Percentiles rank a stretch among this genome's conserved stretches.
phyloP scores from a whole-genome alignment of 2,888 invertebrate genomes.

The Melinaea marsaeus region DNA sequence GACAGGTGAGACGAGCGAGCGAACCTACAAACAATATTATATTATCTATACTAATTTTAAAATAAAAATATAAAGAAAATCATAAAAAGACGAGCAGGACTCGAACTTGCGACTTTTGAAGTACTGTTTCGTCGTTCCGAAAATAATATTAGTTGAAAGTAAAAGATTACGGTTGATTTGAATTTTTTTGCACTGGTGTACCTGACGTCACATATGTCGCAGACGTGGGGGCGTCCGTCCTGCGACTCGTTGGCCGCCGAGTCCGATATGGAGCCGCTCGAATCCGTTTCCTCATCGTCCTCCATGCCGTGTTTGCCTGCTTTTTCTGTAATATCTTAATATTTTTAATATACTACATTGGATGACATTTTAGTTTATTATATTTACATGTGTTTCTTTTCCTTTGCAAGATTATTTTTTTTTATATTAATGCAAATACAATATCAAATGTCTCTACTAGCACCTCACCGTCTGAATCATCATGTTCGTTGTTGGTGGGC shows the following conservation, averaged over 20 bases:
- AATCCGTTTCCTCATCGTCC: constrained; percentile 72
- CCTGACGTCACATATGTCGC: constrained; percentile 70
- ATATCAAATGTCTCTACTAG: constrained; percentile 22
- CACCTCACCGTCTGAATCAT: constrained; percentile 65
- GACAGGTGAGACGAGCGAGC: constrained; percentile 83
- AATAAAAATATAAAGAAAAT: too few species aligned
- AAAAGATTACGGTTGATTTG: too few species aligned
- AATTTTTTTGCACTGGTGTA: constrained; percentile 30
- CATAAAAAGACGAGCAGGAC: too few species aligned
- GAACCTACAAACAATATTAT: constrained; percentile 62
- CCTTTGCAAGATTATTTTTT: neutral
- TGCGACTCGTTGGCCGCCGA: constrained; percentile 57
- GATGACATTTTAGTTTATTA: neutral
- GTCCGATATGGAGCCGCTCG: constrained; percentile 68
- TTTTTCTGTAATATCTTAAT: constrained; percentile 44
- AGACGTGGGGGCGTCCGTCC: constrained; percentile 66
- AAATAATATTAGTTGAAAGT: too few species aligned
- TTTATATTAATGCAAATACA: constrained; percentile 11
- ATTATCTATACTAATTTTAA: too few species aligned
- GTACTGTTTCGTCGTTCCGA: too few species aligned
- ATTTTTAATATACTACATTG: neutral
- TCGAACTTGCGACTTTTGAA: too few species aligned
- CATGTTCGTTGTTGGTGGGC: constrained; percentile 49
- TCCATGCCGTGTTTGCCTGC: constrained; percentile 51
- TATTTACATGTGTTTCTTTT: neutral